A percentile compares a stretch with the other conserved stretches of the same genome.
phyloP scores from a whole-genome alignment of 1,140 invertebrate genomes.

The honey bee (Apis mellifera) region Amel_HAv3.1 CM009945.2:2260001-2260500 shows the following conservation, averaged over 20 bases:
- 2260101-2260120: neutral
- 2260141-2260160: neutral
- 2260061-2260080: neutral
- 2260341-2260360: constrained; percentile 61
- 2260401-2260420: constrained; percentile 71
- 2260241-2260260: neutral
- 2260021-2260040: too few relatives aligned
- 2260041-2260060: too few relatives aligned
- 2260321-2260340: too few relatives aligned
- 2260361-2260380: constrained; percentile 71
- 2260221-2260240: neutral
- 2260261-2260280: neutral
- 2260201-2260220: neutral
- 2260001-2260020: neutral
- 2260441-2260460: constrained; percentile 73
- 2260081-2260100: neutral
- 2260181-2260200: neutral
- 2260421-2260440: constrained; percentile 71
- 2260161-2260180: neutral
- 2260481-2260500: constrained; percentile 71
- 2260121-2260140: neutral
- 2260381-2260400: constrained; percentile 66
- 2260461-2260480: constrained; percentile 73
- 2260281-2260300: neutral
- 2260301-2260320: neutral